phyloP scores from a whole-genome alignment of 2,797 vertebrate species.

The Chiloscyllium punctatum region DNA sequence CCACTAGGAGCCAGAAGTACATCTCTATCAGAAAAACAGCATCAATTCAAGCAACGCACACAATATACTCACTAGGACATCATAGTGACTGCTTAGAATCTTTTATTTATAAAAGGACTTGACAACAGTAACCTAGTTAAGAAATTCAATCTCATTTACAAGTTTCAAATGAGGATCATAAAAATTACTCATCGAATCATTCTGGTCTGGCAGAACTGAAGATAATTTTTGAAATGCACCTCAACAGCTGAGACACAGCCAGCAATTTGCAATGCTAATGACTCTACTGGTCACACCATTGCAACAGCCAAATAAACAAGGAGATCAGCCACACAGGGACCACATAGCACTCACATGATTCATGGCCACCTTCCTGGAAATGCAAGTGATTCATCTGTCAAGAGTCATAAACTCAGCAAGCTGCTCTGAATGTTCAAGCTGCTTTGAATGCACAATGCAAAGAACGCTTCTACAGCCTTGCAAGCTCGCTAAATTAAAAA shows the following conservation, averaged over 20 bases:
- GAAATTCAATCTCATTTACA: neutral
- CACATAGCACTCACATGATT: neutral
- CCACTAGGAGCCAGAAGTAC: neutral
- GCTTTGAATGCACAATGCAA: neutral
- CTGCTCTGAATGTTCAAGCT: neutral
- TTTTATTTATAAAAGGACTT: neutral
- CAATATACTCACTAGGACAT: neutral
- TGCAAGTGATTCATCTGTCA: slow-evolving; percentile 13
- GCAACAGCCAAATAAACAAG: neutral
- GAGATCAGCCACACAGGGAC: neutral
- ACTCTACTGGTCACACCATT: too few species aligned
- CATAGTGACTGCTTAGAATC: neutral
- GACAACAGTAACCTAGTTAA: neutral
- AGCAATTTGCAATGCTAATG: slow-evolving; percentile 15
- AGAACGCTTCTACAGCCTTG: neutral
- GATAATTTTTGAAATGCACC: neutral
- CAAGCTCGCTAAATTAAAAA: neutral
- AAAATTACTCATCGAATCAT: neutral
- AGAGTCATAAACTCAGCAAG: neutral
- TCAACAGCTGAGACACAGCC: neutral
- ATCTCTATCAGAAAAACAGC: neutral
- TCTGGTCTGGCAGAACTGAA: neutral
- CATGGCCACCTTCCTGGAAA: slow-evolving; percentile 22
- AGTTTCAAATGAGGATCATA: neutral
- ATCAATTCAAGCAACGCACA: neutral